Evolutionary conservation across 2,113 vertebrate species (phyloP).

Genomic region (Terrapene triunguis): DNA sequence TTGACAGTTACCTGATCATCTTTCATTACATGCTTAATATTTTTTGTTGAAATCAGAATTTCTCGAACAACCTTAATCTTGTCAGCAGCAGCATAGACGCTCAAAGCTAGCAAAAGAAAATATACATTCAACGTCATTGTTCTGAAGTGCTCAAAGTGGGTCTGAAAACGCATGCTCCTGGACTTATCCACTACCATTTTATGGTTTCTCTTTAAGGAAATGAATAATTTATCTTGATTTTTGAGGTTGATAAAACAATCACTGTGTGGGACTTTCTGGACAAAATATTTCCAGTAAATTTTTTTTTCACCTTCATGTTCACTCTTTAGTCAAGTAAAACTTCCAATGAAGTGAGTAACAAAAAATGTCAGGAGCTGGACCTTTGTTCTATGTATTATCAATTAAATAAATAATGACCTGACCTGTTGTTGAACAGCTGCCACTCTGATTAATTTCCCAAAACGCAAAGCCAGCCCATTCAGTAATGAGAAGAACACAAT

Average conservation of each 20-base stretch:
- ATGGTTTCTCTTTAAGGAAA: slow-evolving; percentile 71
- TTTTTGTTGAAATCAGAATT: slow-evolving; percentile 37
- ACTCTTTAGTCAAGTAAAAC: background rate
- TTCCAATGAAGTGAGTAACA: background rate
- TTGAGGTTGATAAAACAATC: slow-evolving; percentile 31
- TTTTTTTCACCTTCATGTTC: slow-evolving; percentile 12
- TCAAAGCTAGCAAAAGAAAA: slow-evolving; percentile 43
- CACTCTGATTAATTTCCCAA: background rate
- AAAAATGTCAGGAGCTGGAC: background rate
- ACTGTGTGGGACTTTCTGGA: slow-evolving; percentile 34
- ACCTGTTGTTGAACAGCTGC: background rate
- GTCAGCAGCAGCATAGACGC: background rate
- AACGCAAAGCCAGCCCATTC: background rate
- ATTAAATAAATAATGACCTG: background rate
- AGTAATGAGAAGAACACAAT: background rate
- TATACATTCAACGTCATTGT: slow-evolving; percentile 53
- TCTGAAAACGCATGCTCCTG: slow-evolving; percentile 1
- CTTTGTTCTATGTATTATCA: background rate
- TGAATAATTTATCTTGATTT: slow-evolving; percentile 65
- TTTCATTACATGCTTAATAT: background rate
- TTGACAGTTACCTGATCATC: slow-evolving; percentile 63
- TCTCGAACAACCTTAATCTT: slow-evolving; percentile 36
- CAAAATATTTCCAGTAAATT: slow-evolving; percentile 68
- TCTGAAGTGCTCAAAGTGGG: background rate
- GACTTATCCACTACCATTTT: slow-evolving; percentile 58